These are phyloP conservation scores for Porites divaricata DNA, from an alignment of 92 coral and sea anemone genomes.

Conservation along the genomic window DNA sequence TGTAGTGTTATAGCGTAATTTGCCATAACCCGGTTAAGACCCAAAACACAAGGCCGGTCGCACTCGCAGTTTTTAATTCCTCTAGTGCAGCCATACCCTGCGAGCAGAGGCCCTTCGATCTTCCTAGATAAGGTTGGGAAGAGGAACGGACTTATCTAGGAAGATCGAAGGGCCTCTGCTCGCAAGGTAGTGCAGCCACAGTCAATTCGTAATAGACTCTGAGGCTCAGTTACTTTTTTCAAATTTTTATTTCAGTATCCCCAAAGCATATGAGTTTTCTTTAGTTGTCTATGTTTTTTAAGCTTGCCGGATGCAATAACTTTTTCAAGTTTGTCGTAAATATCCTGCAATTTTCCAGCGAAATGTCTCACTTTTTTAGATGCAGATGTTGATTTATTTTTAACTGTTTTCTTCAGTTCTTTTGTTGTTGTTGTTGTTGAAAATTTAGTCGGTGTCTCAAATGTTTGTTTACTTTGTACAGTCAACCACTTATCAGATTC, in stretches of 20 bases:
- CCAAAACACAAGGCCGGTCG: no score
- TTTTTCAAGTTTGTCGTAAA: slow-evolving; percentile 52
- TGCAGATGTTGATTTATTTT: neutral
- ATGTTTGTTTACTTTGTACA: neutral
- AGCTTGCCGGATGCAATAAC: slow-evolving; percentile 47
- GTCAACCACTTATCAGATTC: neutral
- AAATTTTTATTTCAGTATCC: neutral
- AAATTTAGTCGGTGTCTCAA: neutral
- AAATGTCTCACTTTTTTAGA: slow-evolving; percentile 29
- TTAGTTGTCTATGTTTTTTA: slow-evolving; percentile 5
- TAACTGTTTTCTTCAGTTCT: neutral
- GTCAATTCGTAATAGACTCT: neutral
- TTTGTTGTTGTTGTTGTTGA: neutral
- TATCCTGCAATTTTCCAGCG: slow-evolving; percentile 59
- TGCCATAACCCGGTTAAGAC: no score
- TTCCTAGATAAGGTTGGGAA: neutral
- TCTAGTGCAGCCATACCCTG: no score
- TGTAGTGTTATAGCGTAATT: no score
- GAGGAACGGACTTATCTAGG: neutral
- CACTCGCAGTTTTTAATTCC: no score
- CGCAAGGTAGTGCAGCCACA: neutral
- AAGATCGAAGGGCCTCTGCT: no score
- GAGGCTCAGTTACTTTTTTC: neutral
- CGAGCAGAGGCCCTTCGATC: no score
- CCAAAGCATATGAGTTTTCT: neutral